Evolutionary conservation across 2,113 vertebrate species (phyloP).

Genomic region (Erythrolamprus reginae): DNA sequence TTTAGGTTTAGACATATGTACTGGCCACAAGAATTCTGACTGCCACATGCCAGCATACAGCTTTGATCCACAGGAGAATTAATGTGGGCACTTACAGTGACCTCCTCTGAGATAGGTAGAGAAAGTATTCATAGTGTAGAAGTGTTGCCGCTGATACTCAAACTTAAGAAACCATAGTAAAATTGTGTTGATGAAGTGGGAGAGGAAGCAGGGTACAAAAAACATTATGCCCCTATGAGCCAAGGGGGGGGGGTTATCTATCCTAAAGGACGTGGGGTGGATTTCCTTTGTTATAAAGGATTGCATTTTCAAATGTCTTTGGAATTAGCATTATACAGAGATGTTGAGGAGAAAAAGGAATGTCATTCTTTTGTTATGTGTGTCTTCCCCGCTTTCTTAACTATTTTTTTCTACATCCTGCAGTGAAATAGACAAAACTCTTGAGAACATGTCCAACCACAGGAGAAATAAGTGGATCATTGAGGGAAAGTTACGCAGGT

Average conservation of each 20-base stretch:
- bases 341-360: not conserved
- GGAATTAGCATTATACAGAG: not conserved
- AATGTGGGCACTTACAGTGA: not conserved
- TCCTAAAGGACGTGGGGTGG: not conserved
- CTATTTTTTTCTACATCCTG: not conserved
- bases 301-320: not conserved
- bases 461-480: conserved; percentile 96
- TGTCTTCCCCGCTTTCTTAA: not conserved
- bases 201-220: not conserved
- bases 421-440: conserved; percentile 93
- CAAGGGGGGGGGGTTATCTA: not conserved
- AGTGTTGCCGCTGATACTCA: not conserved
- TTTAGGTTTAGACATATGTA: not conserved
- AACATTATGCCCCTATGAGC: not conserved
- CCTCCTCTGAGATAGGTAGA: not conserved
- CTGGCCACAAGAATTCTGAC: not conserved
- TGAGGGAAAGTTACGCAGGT: conserved; percentile 91
- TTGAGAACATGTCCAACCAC: conserved; percentile 88
- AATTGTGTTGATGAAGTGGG: not conserved
- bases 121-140: not conserved
- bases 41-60: not conserved
- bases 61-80: not conserved
- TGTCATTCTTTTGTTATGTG: not conserved
- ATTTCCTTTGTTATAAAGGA: not conserved
- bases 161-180: not conserved